Evolutionary conservation across 2,797 vertebrate species (phyloP), one percentile per base, ranked within the genome.

Genomic region (Phataginus tetradactyla): DNA sequence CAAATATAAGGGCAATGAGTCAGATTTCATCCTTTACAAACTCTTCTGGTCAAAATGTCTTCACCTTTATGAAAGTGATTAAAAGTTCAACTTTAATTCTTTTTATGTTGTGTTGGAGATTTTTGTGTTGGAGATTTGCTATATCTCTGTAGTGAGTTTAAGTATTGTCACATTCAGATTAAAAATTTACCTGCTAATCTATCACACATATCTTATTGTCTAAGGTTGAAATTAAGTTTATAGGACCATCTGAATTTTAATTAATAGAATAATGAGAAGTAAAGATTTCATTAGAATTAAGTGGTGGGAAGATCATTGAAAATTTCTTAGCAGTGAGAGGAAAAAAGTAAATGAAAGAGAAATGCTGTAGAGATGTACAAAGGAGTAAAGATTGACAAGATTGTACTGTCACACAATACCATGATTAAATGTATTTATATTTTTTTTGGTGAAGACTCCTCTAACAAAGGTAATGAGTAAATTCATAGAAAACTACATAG

Each of bases 151-250:
- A 37, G 25, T 37, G 68, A 75, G 68, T 94, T 89, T 96, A 95
- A 79, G 29, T 87, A 79, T 55, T 86, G 11, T 90, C 80, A 95
- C 59, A 72, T 18, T 91, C 45, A 92, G 27, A 64, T 89, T 71
- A 95, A 84, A 83, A 42, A 80, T 93, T 96, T 77, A 14, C 74
- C 20, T 61, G 80, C 81, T 89, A 77, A 94, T 51, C 91, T 92
- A 79, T 55, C 23, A 91, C 57, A 59, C 7, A 69, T 91, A 37
- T 29, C 29, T 97, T 86, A 92, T 83, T 53, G 7, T 59, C 21
- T 68, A 55, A 96, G 42, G 29, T 95, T 97, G 85, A 96, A 96
- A 39, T 85, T 95, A 94, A 95, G 4, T 34, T 87, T 71, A 86
- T 25, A 79, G 74, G 6, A 85, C 74, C 32, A 89, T 94, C n/a